Evolutionary conservation across 2,888 invertebrate species (phyloP), one percentile per base, ranked within the genome.

Genomic region (Drosophila sordidula): DNA sequence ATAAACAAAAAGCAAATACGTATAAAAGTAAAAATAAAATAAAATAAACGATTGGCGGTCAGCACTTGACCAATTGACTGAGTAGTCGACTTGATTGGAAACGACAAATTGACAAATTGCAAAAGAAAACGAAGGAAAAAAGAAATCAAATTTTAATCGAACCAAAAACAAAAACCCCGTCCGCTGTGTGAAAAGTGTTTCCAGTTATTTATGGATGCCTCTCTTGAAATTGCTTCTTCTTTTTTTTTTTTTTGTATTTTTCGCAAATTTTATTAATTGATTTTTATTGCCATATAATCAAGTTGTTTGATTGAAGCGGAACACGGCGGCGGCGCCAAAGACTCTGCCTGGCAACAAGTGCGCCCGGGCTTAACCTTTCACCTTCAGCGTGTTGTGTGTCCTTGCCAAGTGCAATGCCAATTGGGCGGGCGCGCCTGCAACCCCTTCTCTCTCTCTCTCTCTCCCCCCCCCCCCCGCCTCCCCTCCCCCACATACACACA

Each of bases 11-110:
- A 16, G 50, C 39, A 63, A 62, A 51, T 22, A 46, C 39, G 36
- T 67, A 57, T 34, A 34, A 34, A 34, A 34, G 44, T 16, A 52
- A 72, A 67, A 26, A 47, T 42, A 65, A 66, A 52, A 25, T 45
- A 29, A 44, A 71, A 46, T 26, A 55, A 57, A 38, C 65, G 67
- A 74, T 67, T 81, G 81, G 70, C 81, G 79, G 73, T 67, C 72
- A 76, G 77, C 81, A 88, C 81, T 89, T 89, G 89, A 80, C 80
- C 89, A 88, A 88, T 89, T 89, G 79, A 84, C 71, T 81, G 71
- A 67, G 1, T 18, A 18, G 18, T 18, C 18, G 18, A 18, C 63
- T 87, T 82, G 84, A 82, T 82, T 82, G 80, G 63, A 71, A 56
- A 55, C 57, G 61, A 42, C 65, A 73, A 78, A 70, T 73, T 78